A percentile compares a stretch with the other conserved stretches of the same genome.
Evolutionary conservation across 2,113 vertebrate genomes (phyloP).

Genomic region (Pteropus alecto): DNA sequence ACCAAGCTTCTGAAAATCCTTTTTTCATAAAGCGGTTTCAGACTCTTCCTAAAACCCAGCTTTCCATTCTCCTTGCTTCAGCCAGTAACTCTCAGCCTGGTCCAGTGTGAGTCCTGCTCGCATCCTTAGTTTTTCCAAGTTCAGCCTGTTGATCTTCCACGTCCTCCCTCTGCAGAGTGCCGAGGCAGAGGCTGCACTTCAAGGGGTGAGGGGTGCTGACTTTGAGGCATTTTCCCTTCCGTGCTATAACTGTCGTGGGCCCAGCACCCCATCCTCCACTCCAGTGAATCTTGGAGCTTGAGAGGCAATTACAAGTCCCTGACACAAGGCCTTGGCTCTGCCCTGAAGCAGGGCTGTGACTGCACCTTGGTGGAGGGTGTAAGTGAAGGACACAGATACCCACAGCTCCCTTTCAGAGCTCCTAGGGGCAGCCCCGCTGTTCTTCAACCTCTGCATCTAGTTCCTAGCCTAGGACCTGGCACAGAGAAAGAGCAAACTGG

Average conservation of each 20-base stretch:
- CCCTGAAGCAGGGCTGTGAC: neutral
- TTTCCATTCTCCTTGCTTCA: neutral
- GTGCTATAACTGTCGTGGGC: neutral
- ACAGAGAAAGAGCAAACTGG: neutral
- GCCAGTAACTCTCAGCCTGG: rapidly evolving
- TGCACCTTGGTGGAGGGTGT: neutral
- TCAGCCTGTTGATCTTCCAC: rapidly evolving
- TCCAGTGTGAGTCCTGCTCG: neutral
- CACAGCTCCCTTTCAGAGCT: neutral
- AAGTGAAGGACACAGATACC: neutral
- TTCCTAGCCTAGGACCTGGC: neutral
- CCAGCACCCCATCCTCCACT: neutral
- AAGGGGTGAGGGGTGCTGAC: no score
- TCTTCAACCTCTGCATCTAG: neutral
- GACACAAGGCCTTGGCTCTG: rapidly evolving
- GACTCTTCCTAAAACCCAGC: neutral
- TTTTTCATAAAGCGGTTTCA: neutral
- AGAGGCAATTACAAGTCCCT: neutral
- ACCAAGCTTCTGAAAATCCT: neutral
- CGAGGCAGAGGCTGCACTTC: neutral
- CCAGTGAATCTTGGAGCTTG: rapidly evolving
- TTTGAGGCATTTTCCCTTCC: neutral
- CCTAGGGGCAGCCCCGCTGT: neutral
- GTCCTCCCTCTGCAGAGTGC: rapidly evolving
- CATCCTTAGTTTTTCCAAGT: rapidly evolving